These are phyloP conservation scores for Lindbergichthys nudifrons DNA, from an alignment of 2,797 vertebrate genomes.

Conservation along the genomic window DNA sequence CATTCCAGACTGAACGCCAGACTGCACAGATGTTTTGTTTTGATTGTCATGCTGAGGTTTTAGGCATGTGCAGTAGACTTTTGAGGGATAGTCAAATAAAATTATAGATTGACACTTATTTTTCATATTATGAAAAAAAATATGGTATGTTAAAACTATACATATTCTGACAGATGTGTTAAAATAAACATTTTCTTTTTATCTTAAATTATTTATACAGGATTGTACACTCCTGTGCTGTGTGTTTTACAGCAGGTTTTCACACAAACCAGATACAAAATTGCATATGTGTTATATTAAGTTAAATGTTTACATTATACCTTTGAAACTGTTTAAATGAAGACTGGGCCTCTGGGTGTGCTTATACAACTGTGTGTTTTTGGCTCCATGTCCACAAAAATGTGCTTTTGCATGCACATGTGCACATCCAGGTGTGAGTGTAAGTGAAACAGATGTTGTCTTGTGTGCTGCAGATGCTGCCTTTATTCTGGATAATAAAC, in stretches of 20 bases:
- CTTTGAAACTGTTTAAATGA: constrained; percentile 58
- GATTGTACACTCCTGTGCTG: neutral
- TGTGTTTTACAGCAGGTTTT: constrained; percentile 11
- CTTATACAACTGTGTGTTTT: constrained; percentile 27
- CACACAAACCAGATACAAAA: constrained; percentile 9
- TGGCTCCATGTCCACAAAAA: constrained; percentile 14
- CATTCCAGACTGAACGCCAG: neutral
- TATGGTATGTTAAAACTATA: neutral
- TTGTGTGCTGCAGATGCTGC: constrained; percentile 33
- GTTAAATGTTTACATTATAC: constrained; percentile 64
- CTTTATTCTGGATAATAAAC: constrained; percentile 65
- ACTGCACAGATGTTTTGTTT: constrained; percentile 1
- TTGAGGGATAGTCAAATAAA: neutral
- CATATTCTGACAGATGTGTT: neutral
- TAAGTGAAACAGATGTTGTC: constrained; percentile 41
- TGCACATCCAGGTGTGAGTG: constrained; percentile 38
- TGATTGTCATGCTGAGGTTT: neutral
- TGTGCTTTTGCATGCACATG: constrained; percentile 13
- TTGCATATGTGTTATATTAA: constrained; percentile 55
- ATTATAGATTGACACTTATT: neutral
- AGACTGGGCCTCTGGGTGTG: constrained; percentile 36
- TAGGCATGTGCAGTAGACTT: neutral
- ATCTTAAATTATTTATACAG: neutral
- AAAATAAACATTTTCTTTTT: neutral
- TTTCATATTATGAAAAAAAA: neutral